Evolutionary conservation across 2,113 vertebrate species (phyloP), one percentile per base, ranked within the genome.

Genomic region (Alectura lathami): DNA sequence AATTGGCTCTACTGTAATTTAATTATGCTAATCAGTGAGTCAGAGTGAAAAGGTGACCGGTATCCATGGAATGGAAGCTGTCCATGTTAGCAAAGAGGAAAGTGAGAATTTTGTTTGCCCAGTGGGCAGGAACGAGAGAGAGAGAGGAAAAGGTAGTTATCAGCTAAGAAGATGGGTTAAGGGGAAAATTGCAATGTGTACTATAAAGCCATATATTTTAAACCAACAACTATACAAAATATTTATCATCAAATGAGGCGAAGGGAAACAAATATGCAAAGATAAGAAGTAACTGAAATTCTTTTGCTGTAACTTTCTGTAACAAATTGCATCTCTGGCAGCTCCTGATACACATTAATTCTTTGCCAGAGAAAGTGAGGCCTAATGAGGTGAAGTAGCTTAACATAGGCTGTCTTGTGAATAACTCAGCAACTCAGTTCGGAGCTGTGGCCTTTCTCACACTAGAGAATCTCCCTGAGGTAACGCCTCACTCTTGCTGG

Each of bases 21-120:
- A 89, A 83, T 90, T 90, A 85, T 50, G 54, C 50, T 88, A 86
- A 94, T 79, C 32, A 83, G 68, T 68, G 72, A 91, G 78, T 23
- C 40, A 38, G 62, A 91, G 50, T 0, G 0, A 80, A 88, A 84
- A 74, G 20, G 24, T 85, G 48, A 79, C 53, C 45, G n/a, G 36
- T 60, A 88, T 48, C 42, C 30, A 13, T 11, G 27, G 40, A 88
- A 85, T 11, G 40, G 63, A 89, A 88, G 59, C n/a, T n/a, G n/a
- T n/a, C n/a, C n/a, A 48, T 48, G 24, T 76, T 57, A 48, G 45
- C 29, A 88, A 87, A 83, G 53, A 57, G 34, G 62, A 45, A 69
- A 63, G 54, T 68, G 62, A 89, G 45, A 88, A 68, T 20, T 8
- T 36, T 82, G 48, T n/a, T 82, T 87, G 53, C 36, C 22, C 7